These are phyloP conservation scores for Spicauda simplicius DNA, from an alignment of 2,888 invertebrate species.

Conservation along the genomic window DNA sequence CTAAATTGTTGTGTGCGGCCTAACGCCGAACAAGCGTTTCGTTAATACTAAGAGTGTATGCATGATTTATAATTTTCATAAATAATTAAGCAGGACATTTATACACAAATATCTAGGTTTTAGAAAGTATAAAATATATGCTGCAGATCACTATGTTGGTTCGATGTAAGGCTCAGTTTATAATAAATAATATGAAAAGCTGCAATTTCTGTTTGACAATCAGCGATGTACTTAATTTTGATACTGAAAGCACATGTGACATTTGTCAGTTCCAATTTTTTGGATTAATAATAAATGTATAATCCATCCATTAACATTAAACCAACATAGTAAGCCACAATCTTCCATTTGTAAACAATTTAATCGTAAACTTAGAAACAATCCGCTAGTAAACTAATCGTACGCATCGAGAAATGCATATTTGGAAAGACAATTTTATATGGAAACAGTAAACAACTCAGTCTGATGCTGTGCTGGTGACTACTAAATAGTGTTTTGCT, in stretches of 20 bases:
- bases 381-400: slow-evolving; percentile 48
- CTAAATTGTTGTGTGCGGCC: slow-evolving; percentile 74
- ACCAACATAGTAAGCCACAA: slow-evolving; percentile 20
- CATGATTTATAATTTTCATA: slow-evolving; percentile 79
- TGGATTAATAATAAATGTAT: background rate
- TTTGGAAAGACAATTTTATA: slow-evolving; percentile 63
- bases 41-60: slow-evolving; percentile 82
- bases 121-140: slow-evolving; percentile 66
- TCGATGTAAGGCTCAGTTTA: background rate
- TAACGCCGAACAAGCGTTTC: slow-evolving; percentile 74
- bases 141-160: slow-evolving; percentile 14
- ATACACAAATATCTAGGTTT: slow-evolving; percentile 66
- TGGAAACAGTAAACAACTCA: slow-evolving; percentile 53
- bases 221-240: background rate
- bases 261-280: background rate
- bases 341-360: slow-evolving; percentile 16
- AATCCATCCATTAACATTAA: slow-evolving; percentile 7
- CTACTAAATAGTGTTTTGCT: slow-evolving; percentile 44
- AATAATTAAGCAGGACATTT: slow-evolving; percentile 80
- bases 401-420: slow-evolving; percentile 74
- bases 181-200: background rate
- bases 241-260: background rate
- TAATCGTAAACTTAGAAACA: slow-evolving; percentile 23
- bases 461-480: slow-evolving; percentile 66
- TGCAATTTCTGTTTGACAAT: background rate